Evolutionary conservation across 2,888 invertebrate genomes (phyloP).

Genomic region (Drosophila suboccidentalis): DNA sequence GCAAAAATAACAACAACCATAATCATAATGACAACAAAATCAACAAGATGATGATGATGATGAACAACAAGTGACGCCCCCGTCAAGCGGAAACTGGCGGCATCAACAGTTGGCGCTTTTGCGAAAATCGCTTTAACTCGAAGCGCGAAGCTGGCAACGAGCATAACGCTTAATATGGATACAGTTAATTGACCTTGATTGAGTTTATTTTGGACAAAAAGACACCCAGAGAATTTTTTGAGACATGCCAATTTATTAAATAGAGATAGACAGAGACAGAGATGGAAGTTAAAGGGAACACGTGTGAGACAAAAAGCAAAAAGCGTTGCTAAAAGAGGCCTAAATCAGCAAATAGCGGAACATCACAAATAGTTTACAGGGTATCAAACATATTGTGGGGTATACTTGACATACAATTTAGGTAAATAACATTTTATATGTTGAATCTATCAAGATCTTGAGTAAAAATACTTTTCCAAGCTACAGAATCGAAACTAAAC

Average conservation of each 20-base stretch:
- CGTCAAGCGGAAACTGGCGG: slow-evolving; percentile 70
- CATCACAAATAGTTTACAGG: neutral
- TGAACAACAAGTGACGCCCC: slow-evolving; percentile 57
- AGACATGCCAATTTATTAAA: neutral
- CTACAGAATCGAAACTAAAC: too few relatives aligned
- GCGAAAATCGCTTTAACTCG: slow-evolving; percentile 60
- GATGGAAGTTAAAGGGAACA: neutral
- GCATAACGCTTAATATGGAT: slow-evolving; percentile 72
- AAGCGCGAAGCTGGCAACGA: slow-evolving; percentile 37
- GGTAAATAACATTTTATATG: too few relatives aligned
- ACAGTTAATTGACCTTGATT: slow-evolving; percentile 85
- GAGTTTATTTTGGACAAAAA: slow-evolving; percentile 67
- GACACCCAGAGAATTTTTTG: neutral
- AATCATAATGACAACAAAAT: slow-evolving; percentile 10
- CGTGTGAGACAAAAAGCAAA: neutral
- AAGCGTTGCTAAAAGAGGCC: slow-evolving; percentile 1
- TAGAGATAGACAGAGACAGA: neutral
- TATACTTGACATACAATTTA: neutral
- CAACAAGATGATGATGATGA: slow-evolving; percentile 16
- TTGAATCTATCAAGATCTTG: too few relatives aligned
- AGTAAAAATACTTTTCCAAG: too few relatives aligned
- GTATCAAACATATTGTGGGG: neutral
- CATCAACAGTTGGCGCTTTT: slow-evolving; percentile 45
- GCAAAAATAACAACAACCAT: slow-evolving; percentile 22
- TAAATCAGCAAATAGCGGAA: neutral